Evolutionary conservation across 2,888 invertebrate species (phyloP), one percentile per base, ranked within the genome.

Genomic region (Hypolimnas misippus): DNA sequence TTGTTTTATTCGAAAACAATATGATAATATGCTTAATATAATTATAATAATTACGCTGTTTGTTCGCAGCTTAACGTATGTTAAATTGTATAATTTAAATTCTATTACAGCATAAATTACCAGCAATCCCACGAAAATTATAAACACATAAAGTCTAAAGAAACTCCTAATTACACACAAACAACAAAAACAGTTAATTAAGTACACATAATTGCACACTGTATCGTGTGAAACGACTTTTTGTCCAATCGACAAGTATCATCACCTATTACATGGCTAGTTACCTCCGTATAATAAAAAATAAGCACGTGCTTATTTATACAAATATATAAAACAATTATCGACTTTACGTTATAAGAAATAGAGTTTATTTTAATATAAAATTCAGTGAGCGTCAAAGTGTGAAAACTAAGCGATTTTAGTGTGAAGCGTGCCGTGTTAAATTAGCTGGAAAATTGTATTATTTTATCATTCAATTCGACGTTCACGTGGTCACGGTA

Each of bases 251-350:
- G 84, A 82, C 66, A 68, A 78, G 76, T 81, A 82, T 84, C 81
- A 79, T 69, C 72, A 70, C 58, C 72, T 66, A 86, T 87, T 84
- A 84, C 83, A 87, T 79, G 85, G 77, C 71, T 80, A 76, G 80
- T 81, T 85, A 85, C 83, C 85, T 82, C 80, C 78, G 74, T 78
- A 64, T 78, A 57, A 57, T 50, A 80, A 84, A 86, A 87, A 84
- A 81, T 77, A 62, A 54, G 46, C 66, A 52, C 65, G 63, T 64
- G 66, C 61, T 51, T 49, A 17, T 40, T 31, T 16, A 29, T 29
- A 14, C 8, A 8, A 38, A 8, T 21, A 10, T 8, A 7, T 1
- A 12, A 2, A 38, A 19, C 7, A 7, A 35, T 17, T 53, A 29
- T 53, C 14, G 49, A 49, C 57, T 62, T 25, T 62, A 62, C 52